Evolutionary conservation across 2,888 invertebrate species (phyloP).

Genomic region (Hydropsyche betteni): DNA sequence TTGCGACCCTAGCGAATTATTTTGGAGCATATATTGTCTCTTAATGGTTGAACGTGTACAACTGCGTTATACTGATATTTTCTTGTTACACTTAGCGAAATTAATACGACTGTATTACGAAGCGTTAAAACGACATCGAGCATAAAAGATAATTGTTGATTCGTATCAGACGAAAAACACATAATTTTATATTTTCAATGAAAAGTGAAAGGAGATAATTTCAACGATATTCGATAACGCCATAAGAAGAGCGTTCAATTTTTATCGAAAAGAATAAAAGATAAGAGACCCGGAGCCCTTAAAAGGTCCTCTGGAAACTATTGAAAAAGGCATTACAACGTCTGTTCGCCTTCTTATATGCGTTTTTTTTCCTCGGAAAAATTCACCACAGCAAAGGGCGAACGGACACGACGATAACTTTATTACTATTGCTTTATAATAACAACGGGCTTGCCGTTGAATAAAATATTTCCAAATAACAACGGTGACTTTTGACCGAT

Average conservation of each 20-base stretch:
- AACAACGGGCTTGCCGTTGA: background rate
- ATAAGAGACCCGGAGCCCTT: constrained; percentile 6
- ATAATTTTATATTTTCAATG: too few species aligned
- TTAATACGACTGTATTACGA: too few species aligned
- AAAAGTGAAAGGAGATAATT: too few species aligned
- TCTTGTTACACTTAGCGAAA: constrained; percentile 1
- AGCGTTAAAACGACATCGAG: too few species aligned
- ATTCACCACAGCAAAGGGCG: background rate
- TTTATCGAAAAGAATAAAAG: constrained; percentile 8
- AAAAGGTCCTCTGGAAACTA: constrained; percentile 14
- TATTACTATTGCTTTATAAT: constrained; percentile 18
- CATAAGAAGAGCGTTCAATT: constrained; percentile 1
- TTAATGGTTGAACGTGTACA: constrained; percentile 25
- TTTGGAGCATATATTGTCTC: constrained; percentile 14
- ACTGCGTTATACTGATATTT: constrained; percentile 20
- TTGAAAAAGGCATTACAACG: constrained; percentile 25
- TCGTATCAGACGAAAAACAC: too few species aligned
- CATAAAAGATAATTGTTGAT: too few species aligned
- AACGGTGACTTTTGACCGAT: too few species aligned
- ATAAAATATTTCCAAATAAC: background rate
- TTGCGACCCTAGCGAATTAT: constrained; percentile 11
- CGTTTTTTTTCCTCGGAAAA: background rate
- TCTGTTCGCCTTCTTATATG: background rate
- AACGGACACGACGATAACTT: constrained; percentile 23
- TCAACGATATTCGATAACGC: too few species aligned